These are phyloP conservation scores for Aphelinus certus DNA, from an alignment of 1,140 invertebrate genomes.

Conservation along the genomic window DNA sequence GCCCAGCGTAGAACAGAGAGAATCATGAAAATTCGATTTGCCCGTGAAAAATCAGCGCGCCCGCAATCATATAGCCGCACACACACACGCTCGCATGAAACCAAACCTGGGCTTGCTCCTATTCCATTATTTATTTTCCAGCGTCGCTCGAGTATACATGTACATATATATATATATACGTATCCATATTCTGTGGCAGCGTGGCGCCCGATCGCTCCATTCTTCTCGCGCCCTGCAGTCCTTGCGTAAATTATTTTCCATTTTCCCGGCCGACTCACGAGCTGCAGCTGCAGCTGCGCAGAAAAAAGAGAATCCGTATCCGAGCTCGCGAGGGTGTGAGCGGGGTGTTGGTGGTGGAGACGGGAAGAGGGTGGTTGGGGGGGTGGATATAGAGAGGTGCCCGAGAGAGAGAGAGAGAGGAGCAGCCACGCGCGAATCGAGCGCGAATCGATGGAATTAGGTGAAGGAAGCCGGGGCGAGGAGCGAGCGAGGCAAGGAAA, in stretches of 20 bases:
- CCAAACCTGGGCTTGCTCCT: no score
- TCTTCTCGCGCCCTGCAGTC: background rate
- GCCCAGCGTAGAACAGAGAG: background rate
- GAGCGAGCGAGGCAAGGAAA: background rate
- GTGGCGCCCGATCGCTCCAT: background rate
- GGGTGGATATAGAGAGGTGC: no score
- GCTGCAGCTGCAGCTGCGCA: no score
- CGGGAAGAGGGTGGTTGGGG: no score
- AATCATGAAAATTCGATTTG: constrained; percentile 16
- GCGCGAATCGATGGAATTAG: constrained; percentile 9
- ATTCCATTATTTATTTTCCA: constrained; percentile 19
- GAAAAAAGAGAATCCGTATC: no score
- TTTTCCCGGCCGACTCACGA: background rate
- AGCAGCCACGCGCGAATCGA: background rate
- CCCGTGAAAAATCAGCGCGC: constrained; percentile 5
- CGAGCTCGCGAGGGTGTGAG: no score
- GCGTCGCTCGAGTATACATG: background rate
- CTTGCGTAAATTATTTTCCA: constrained; percentile 24
- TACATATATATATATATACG: background rate
- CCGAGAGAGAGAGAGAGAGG: background rate
- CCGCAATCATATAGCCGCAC: no score
- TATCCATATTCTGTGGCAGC: background rate
- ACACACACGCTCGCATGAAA: no score
- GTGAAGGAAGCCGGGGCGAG: background rate
- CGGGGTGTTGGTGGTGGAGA: no score